Evolutionary conservation across 2,888 invertebrate species (phyloP).

Genomic region (Aphodius sticticus): DNA sequence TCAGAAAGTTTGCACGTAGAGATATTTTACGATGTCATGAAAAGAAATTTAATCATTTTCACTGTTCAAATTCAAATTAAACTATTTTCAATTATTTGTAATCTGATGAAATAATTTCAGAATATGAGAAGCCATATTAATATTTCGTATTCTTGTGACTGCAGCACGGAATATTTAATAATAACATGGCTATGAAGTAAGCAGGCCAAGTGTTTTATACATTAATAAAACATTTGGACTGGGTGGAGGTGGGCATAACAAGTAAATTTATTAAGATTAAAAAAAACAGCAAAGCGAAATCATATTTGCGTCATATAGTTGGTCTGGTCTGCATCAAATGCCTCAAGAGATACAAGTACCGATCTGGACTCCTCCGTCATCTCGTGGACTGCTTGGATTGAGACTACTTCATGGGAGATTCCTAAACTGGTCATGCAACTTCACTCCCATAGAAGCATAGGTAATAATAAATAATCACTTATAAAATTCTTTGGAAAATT

Average conservation of each 20-base stretch:
- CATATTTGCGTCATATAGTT: constrained; percentile 7
- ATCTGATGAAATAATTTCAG: not conserved
- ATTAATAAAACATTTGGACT: constrained; percentile 49
- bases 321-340: constrained; percentile 47
- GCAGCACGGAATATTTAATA: constrained; percentile 34
- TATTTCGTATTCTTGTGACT: constrained; percentile 33
- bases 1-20: constrained; percentile 55
- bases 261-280: constrained; percentile 18
- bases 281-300: constrained; percentile 6
- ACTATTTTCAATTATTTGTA: constrained; percentile 26
- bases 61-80: not conserved
- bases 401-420: not conserved
- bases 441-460: not conserved
- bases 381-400: constrained; percentile 48
- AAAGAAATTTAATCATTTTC: constrained; percentile 50
- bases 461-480: not conserved
- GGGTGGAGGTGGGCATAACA: constrained; percentile 55
- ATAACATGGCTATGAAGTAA: constrained; percentile 44
- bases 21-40: constrained; percentile 56
- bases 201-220: constrained; percentile 50
- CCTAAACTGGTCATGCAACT: not conserved
- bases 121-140: not conserved
- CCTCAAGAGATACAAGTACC: constrained; percentile 58
- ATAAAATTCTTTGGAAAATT: not conserved
- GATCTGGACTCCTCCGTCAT: constrained; percentile 57